These are phyloP conservation scores for Eristalis tenax DNA, from an alignment of 2,888 invertebrate genomes.

Conservation along the genomic window DNA sequence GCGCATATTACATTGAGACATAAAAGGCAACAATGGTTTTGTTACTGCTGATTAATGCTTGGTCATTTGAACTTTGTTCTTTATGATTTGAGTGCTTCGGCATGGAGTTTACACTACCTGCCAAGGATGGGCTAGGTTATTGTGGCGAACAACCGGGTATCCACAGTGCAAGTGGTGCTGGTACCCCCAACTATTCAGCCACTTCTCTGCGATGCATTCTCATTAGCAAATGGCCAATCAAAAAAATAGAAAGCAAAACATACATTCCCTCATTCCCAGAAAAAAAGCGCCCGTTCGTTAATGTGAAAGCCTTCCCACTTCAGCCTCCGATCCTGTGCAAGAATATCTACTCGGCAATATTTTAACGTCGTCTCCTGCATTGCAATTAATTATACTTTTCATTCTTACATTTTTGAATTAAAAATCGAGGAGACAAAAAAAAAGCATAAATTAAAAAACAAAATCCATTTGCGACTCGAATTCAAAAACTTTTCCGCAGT, in stretches of 20 bases:
- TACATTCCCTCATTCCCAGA: background rate
- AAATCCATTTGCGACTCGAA: slow-evolving; percentile 63
- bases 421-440: slow-evolving; percentile 20
- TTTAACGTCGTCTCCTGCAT: slow-evolving; percentile 24
- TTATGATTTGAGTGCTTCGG: too few species aligned
- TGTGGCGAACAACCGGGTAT: too few species aligned
- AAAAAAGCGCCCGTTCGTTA: background rate
- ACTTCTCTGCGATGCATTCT: too few species aligned
- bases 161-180: too few species aligned
- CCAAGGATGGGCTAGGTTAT: too few species aligned
- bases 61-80: too few species aligned
- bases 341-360: slow-evolving; percentile 12
- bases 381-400: slow-evolving; percentile 61
- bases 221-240: too few species aligned
- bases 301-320: background rate
- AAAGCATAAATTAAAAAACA: slow-evolving; percentile 15
- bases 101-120: too few species aligned
- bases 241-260: background rate
- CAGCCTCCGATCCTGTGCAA: background rate
- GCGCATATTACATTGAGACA: too few species aligned
- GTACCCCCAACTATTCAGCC: too few species aligned
- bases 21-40: too few species aligned
- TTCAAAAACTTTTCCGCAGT: slow-evolving; percentile 47
- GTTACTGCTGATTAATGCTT: too few species aligned
- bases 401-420: slow-evolving; percentile 42